Evolutionary conservation across 2,797 vertebrate species (phyloP), one percentile per base, ranked within the genome.

Genomic region (Pangasius larnaudii): DNA sequence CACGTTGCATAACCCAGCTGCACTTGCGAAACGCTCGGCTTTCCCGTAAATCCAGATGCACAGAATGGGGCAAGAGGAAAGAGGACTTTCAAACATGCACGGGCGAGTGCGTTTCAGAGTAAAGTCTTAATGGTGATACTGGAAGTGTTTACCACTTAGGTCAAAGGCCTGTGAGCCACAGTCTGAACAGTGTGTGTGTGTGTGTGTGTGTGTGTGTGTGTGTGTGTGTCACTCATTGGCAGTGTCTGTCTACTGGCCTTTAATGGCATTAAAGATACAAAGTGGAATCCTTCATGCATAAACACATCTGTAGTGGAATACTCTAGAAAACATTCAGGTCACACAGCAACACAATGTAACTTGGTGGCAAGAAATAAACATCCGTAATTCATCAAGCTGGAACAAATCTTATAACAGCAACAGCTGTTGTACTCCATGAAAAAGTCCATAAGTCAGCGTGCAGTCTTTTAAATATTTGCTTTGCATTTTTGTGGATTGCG

Each of bases 1-100:
- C 22, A 27, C 30, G 46, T 9, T 91, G 90, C 93, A 91, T 93
- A 95, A 94, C 90, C 90, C 63, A 13, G 86, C 93, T 94, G 95
- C 95, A 95, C 91, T 93, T 96, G 95, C 95, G 90, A 94, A 95
- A 94, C 87, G 49, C 88, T 88, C 87, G 91, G 91, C 89, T 87
- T 91, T 94, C 93, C 92, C 86, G 91, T 91, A 91, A 93, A 94
- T 93, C 36, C 85, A 90, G 85, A 74, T 89, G 85, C 86, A 88
- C 83, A 88, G 89, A 93, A 91, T 8, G 89, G 89, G 78, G 87
- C 89, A 69, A 49, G 86, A 88, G 89, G 93, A 91, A 92, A 1
- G 85, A 42, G 22, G 27, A 19, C 2, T 72, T 51, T 36, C 18
- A 61, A 84, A 83, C 39, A 86, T 49, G 19, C 3, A 59, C 22